Base-by-base conservation (phyloP, 2,113 vertebrate species). In the Hypomesus transpacificus region DNA sequence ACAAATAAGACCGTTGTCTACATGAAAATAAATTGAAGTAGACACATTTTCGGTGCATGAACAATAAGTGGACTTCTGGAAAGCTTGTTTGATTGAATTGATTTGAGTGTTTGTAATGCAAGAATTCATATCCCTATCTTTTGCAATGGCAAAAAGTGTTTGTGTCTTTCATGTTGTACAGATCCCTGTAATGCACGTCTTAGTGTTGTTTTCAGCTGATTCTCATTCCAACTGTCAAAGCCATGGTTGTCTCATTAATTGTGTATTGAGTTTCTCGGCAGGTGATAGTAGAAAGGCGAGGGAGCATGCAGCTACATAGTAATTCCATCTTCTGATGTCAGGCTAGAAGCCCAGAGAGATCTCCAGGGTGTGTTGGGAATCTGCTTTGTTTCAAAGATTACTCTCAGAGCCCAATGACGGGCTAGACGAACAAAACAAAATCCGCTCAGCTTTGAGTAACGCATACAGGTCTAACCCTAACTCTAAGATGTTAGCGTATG, bases 231-330 rank as follows among this genome's bases (percentile, higher is more conserved):
- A 58, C 31, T 39, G 18, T 26, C 14, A 28, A 70, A 22, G 39
- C 69, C 53, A 2, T 26, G 3, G 26, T 13, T 66, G 46, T 59
- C 22, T 61, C 79, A 77, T 86, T 69, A 68, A 56, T 82, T 34
- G 75, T 70, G 77, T 57, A 66, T 69, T 75, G 71, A 50, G 3
- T 20, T 22, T 57, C 51, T 69, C 21, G 6, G 58, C 70, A 67
- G 64, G 68, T 78, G 68, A 72, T 68, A 70, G 71, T 64, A 14
- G 6, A 68, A 14, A 74, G 69, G 56, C 31, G 39, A 76, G 66
- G 73, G 74, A 69, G 70, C 66, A 59, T 83, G 76, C 68, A 22
- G 66, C 71, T 51, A 51, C 76, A 84, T 70, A 87, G 83, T 70
- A 87, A 77, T 31, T 71, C 60, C 28, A 21, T 72, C 22, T 65